Evolutionary conservation across 2,113 vertebrate species (phyloP), one percentile per base, ranked within the genome.

Genomic region (Eptatretus burgeri): DNA sequence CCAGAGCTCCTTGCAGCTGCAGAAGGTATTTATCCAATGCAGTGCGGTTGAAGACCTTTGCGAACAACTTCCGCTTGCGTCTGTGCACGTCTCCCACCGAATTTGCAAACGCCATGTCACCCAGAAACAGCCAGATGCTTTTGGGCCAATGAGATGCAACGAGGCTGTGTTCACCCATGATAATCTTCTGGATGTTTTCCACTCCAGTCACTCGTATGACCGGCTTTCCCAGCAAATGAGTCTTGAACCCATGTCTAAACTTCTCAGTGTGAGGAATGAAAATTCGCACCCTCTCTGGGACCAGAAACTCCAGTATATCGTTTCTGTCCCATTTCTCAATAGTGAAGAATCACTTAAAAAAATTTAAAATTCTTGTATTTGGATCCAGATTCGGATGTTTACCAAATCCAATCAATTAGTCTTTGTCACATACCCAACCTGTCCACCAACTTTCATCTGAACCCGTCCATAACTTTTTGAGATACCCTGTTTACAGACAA

Each of bases 101-200:
- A 71, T 84, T 74, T 2, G 89, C 81, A 62, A 98, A 75, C 0
- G 87, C 86, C 71, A 86, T 79, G 19, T 80, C 74, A 56, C 89
- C 91, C 68, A 98, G 78, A 64, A 98, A 78, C 72, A 93, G 89
- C 62, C 84, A 80, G 10, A 83, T 81, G 73, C 88, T 95, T 72
- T 81, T 81, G 0, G 91, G 91, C 91, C 91, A 95, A 74, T 93
- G 84, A 1, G 83, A 77, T 71, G 81, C 80, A 68, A 96, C 91
- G 67, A 95, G 73, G 1, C 76, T 82, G 74, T 96, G 85, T 64
- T 96, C 91, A 0, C 91, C 85, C 69, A 96, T 75, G 68, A 96
- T 75, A 72, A 96, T 82, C 71, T 83, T 85, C 64, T 88, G 84
- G 68, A 96, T 77, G 68, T 93, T 87, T 67, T 91, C 80, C 0